Percentiles rank a stretch among this genome's conserved stretches.
phyloP scores from a whole-genome alignment of 2,888 invertebrate species.

The Xylocampa areola region DNA sequence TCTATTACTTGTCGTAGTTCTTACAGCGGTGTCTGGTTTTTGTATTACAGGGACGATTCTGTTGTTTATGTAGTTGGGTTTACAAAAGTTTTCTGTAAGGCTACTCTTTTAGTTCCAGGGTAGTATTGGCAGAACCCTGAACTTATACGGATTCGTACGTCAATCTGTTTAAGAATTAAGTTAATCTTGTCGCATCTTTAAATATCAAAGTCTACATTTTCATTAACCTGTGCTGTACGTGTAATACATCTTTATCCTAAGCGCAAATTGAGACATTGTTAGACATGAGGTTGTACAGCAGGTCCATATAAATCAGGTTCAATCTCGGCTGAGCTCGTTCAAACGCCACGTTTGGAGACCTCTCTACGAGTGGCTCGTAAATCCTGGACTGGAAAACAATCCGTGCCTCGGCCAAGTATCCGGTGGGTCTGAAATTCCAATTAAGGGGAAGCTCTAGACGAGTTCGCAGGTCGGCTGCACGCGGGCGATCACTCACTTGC shows the following conservation, averaged over 20 bases:
- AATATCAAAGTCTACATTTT: conserved; percentile 19
- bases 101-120: not conserved
- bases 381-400: conserved; percentile 74
- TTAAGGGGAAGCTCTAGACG: conserved; percentile 81
- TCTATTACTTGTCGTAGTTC: conserved; percentile 52
- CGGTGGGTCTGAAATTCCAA: conserved; percentile 82
- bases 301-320: conserved; percentile 69
- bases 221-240: conserved; percentile 10
- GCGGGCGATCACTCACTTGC: conserved; percentile 88
- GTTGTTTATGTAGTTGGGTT: conserved; percentile 36
- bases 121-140: too few relatives aligned
- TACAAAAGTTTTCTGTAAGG: conserved; percentile 5
- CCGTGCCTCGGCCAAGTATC: conserved; percentile 70
- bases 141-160: conserved; percentile 40
- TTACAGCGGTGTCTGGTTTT: conserved; percentile 52
- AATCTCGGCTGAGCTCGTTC: conserved; percentile 63
- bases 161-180: conserved; percentile 32
- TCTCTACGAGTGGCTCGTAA: conserved; percentile 63
- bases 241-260: conserved; percentile 27
- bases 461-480: conserved; percentile 82
- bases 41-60: conserved; percentile 42
- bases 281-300: conserved; percentile 58
- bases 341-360: conserved; percentile 61
- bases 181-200: conserved; percentile 4
- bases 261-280: conserved; percentile 59